phyloP scores from a whole-genome alignment of 2,888 invertebrate species.

The Aphrophora alni region DNA sequence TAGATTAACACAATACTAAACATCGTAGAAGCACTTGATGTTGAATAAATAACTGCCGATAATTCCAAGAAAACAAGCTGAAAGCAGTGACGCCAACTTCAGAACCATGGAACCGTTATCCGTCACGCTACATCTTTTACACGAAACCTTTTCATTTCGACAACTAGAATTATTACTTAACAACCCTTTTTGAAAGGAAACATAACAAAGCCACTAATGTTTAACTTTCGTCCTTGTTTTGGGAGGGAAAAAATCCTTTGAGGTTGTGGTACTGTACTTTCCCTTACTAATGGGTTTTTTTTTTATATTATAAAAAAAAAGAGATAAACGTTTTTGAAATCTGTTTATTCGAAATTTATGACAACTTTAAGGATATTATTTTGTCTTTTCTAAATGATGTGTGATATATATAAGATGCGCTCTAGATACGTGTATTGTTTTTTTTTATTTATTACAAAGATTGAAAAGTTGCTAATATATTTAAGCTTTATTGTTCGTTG shows the following conservation, averaged over 20 bases:
- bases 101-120: not conserved
- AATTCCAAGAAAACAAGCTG: not conserved
- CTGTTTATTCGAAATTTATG: too few species aligned
- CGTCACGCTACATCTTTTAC: not conserved
- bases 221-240: not conserved
- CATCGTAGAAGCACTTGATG: too few species aligned
- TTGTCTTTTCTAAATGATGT: too few species aligned
- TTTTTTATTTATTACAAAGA: too few species aligned
- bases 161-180: not conserved
- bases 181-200: not conserved
- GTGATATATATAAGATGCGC: too few species aligned
- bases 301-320: too few species aligned
- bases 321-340: too few species aligned
- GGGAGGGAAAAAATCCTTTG: not conserved
- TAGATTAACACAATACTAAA: not conserved
- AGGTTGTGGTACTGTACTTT: not conserved
- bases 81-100: not conserved
- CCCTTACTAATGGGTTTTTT: not conserved
- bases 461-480: too few species aligned
- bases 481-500: too few species aligned
- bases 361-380: too few species aligned
- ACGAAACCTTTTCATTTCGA: not conserved
- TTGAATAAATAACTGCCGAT: not conserved
- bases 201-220: not conserved
- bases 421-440: too few species aligned